phyloP scores from a whole-genome alignment of 2,113 vertebrate genomes.

The Centropristis striata region DNA sequence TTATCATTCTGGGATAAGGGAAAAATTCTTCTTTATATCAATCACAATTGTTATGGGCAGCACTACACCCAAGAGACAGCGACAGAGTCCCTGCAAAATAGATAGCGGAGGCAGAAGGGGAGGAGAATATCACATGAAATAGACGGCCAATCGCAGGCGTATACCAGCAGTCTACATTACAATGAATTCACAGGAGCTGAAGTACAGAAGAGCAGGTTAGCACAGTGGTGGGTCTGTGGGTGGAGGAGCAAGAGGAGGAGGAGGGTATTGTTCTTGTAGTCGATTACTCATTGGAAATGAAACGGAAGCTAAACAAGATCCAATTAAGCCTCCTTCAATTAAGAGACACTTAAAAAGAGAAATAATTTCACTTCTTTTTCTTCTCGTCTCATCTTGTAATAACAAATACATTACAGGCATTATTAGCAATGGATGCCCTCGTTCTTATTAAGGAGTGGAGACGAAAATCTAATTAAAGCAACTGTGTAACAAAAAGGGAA shows the following conservation, averaged over 20 bases:
- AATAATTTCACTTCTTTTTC: slow-evolving; percentile 66
- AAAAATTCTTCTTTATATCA: too few species aligned
- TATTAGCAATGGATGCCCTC: slow-evolving; percentile 74
- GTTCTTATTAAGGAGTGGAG: slow-evolving; percentile 68
- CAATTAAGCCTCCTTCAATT: slow-evolving; percentile 78
- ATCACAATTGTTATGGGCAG: too few species aligned
- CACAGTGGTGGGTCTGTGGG: slow-evolving; percentile 13
- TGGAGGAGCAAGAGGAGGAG: not conserved
- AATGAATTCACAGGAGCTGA: not conserved
- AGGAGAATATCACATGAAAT: too few species aligned
- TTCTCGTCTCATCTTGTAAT: slow-evolving; percentile 77
- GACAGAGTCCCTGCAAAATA: too few species aligned
- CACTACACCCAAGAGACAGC: too few species aligned
- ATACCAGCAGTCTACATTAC: not conserved
- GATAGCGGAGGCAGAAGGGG: too few species aligned
- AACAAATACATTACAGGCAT: slow-evolving; percentile 85
- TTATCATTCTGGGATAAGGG: too few species aligned
- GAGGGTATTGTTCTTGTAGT: slow-evolving; percentile 18
- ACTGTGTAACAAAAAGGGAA: slow-evolving; percentile 73
- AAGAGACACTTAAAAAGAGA: slow-evolving; percentile 73
- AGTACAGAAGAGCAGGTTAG: slow-evolving; percentile 12
- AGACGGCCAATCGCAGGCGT: too few species aligned
- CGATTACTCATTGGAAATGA: slow-evolving; percentile 72
- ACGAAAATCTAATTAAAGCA: slow-evolving; percentile 81
- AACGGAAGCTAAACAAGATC: slow-evolving; percentile 68